A percentile compares a stretch with the other conserved stretches of the same genome.
These are phyloP conservation scores for Sinocyclocheilus grahami DNA, from an alignment of 2,113 vertebrate genomes.

Conservation along the genomic window DNA sequence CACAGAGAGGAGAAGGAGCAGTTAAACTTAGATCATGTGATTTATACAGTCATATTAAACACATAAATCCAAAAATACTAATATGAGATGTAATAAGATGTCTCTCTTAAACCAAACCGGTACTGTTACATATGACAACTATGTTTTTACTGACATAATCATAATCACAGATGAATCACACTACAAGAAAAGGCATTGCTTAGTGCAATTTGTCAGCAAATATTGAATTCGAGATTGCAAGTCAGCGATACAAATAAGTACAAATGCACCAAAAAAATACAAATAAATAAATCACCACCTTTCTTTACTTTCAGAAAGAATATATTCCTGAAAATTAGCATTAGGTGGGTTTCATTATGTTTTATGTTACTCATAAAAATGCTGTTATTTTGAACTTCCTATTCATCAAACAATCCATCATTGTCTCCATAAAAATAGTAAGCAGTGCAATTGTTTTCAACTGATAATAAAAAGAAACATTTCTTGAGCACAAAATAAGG, in stretches of 20 bases:
- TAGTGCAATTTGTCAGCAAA: neutral
- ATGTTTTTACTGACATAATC: neutral
- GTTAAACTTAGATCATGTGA: neutral
- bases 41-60: neutral
- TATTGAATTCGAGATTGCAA: neutral
- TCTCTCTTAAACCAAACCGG: neutral
- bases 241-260: neutral
- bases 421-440: too few species aligned
- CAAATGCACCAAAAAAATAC: neutral
- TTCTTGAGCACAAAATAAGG: too few species aligned
- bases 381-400: neutral
- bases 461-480: too few species aligned
- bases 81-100: neutral
- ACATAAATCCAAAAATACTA: neutral
- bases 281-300: too few species aligned
- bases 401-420: neutral
- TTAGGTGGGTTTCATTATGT: neutral
- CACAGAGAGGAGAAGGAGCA: neutral
- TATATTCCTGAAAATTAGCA: neutral
- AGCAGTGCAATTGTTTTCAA: too few species aligned
- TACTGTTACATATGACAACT: neutral
- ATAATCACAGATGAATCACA: neutral
- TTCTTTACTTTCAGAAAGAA: neutral
- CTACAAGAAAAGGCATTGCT: neutral
- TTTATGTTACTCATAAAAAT: neutral